Base-by-base conservation (phyloP, 2,888 invertebrate genomes). In the Drosophila rellima region DNA sequence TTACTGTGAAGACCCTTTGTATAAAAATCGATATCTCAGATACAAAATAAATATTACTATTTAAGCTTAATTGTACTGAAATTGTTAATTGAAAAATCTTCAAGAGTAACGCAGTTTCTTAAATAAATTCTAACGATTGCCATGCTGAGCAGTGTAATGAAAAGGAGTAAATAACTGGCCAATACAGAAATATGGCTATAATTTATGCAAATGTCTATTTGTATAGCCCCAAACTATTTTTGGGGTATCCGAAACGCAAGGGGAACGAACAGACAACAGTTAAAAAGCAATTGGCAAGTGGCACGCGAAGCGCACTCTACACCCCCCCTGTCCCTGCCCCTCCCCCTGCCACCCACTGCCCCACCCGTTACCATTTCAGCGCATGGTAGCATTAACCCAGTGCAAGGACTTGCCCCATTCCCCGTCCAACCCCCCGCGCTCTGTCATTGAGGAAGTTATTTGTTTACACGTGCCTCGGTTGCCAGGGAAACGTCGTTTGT, bases 371-470 rank as follows among this genome's bases (percentile, higher is more conserved):
- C 29, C 29, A 10, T 0, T n/a, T 15, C 18, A 18, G 18, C 17
- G 17, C 47, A 17, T 69, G 60, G 55, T 61, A 82, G 87, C 84
- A 83, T 78, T 83, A 83, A 89, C 83, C 89, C 87, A 89, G 70
- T 83, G 82, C 88, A 83, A 88, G 88, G 82, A 88, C 86, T 33
- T 23, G 23, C 23, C 23, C 3, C 4, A n/a, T 15, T 23, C 23
- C 23, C 23, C 23, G 23, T 6, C 3, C 23, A 13, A 6, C 3
- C 3, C 8, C 7, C 8, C 7, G 11, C 4, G 35, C 18, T 31
- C 39, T 54, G 44, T 57, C 56, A 77, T 61, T 65, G 57, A 54
- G 67, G 35, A 72, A 77, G 61, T 66, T 71, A 26, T 63, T 76
- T 79, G 80, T 62, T 76, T 76, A 55, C 70, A 69, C 61, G 70